These are phyloP conservation scores for Myotis findleyi DNA, from an alignment of 2,797 vertebrate species.

Conservation along the genomic window DNA sequence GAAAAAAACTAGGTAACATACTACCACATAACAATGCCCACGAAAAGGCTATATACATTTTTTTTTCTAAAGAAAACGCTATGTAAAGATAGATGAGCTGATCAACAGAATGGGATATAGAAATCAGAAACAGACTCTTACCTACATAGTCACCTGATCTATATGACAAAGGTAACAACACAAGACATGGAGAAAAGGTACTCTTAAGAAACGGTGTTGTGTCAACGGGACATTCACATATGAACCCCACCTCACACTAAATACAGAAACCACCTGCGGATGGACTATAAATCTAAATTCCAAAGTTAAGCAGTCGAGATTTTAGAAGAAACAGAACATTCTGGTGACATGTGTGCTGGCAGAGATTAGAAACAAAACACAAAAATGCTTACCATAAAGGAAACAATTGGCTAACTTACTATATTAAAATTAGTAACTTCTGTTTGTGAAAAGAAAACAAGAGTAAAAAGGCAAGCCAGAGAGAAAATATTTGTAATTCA, in stretches of 20 bases:
- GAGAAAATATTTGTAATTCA: background rate
- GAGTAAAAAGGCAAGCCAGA: conserved; percentile 14
- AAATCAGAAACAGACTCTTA: background rate
- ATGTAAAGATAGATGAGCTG: background rate
- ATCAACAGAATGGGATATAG: background rate
- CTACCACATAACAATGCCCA: background rate
- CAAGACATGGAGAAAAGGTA: background rate
- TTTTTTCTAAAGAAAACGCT: background rate
- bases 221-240: background rate
- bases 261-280: background rate
- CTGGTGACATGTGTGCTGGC: background rate
- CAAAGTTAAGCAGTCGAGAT: background rate
- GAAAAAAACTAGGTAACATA: conserved; percentile 16
- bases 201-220: background rate
- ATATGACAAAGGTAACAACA: background rate
- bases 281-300: background rate
- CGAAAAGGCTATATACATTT: background rate
- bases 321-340: background rate
- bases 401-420: background rate
- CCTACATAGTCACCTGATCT: background rate
- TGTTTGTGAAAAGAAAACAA: background rate
- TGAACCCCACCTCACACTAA: background rate
- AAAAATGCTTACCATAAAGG: background rate
- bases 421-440: conserved; percentile 26
- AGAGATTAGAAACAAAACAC: conserved; percentile 33